Evolutionary conservation across 2,888 invertebrate genomes (phyloP).

Genomic region (Plebejus anna): DNA sequence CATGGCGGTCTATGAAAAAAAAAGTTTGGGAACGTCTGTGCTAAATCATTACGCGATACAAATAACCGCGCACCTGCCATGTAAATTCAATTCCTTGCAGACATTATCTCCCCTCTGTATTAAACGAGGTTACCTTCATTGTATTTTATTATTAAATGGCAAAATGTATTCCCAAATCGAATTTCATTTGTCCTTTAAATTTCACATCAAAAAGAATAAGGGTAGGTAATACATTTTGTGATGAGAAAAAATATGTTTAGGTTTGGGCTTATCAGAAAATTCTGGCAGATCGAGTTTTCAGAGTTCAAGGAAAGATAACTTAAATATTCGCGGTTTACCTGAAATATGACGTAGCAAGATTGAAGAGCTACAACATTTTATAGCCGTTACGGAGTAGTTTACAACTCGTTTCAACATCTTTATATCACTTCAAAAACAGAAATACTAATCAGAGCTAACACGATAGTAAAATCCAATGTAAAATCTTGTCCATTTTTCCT

Average conservation of each 20-base stretch:
- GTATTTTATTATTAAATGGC: slow-evolving; percentile 6
- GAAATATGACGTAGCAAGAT: not conserved
- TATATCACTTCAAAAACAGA: no score
- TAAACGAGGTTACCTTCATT: slow-evolving; percentile 18
- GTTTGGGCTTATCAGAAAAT: not conserved
- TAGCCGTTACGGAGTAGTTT: no score
- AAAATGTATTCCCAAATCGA: slow-evolving; percentile 15
- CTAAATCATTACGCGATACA: slow-evolving; percentile 4
- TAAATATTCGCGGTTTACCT: not conserved
- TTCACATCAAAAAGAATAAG: not conserved
- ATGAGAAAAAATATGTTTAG: not conserved
- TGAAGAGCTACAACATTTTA: not conserved
- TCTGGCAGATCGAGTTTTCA: no score
- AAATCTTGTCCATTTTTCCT: slow-evolving; percentile 7
- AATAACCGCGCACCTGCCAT: slow-evolving; percentile 25
- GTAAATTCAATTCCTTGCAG: slow-evolving; percentile 3
- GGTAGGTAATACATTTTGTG: not conserved
- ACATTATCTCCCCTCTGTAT: slow-evolving; percentile 12
- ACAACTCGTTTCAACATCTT: no score
- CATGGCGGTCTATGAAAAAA: no score
- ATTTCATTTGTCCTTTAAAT: slow-evolving; percentile 2
- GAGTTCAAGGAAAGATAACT: not conserved
- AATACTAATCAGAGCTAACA: not conserved
- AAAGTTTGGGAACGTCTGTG: not conserved
- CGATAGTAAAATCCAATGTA: not conserved